Evolutionary conservation across 1,140 invertebrate species (phyloP), one percentile per base, ranked within the genome.

Genomic region (Drosophila malerkotliana): DNA sequence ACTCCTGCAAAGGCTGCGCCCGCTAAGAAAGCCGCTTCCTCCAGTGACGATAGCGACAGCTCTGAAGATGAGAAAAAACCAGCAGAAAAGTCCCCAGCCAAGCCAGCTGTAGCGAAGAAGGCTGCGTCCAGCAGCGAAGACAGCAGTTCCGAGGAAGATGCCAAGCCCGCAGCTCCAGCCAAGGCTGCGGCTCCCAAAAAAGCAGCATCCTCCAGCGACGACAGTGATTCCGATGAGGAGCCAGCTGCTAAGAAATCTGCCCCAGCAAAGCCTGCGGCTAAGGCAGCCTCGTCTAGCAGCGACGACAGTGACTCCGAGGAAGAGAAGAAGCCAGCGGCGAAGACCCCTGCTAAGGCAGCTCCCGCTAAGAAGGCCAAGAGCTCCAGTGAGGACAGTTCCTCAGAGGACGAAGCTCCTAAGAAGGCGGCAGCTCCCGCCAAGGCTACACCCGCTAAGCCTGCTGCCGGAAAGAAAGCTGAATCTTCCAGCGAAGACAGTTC

Each of bases 371-470:
- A 80, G 45, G 60, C 18, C 15, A 49, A 24, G 12, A 32, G 39
- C 34, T 66, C 75, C 34, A 79, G 92, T 24, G 93, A 93, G 1
- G 92, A 93, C 3, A 87, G 78, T 59, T 75, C 71, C n/a, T 79
- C 71, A 5, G 77, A 79, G 12, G 74, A 81, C 9, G 58, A 74
- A 24, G 51, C 48, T 4, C 74, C 61, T 1, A 81, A 80, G 32
- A 69, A 72, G 63, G 39, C 26, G 4, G 63, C 44, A 24, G 24
- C 58, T 12, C 18, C 73, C 47, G 52, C 71, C 32, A 75, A 77
- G 53, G 76, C 91, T 64, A 4, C 71, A 14, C 39, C 62, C 18
- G 30, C 49, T 4, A 68, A 68, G 39, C 12, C 64, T 57, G 56
- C 47, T 8, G 45, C 63, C 6, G 28, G 75, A 66, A 63, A 84